Base-by-base conservation (phyloP, 2,113 vertebrate species). In the Cavia aperea region DNA sequence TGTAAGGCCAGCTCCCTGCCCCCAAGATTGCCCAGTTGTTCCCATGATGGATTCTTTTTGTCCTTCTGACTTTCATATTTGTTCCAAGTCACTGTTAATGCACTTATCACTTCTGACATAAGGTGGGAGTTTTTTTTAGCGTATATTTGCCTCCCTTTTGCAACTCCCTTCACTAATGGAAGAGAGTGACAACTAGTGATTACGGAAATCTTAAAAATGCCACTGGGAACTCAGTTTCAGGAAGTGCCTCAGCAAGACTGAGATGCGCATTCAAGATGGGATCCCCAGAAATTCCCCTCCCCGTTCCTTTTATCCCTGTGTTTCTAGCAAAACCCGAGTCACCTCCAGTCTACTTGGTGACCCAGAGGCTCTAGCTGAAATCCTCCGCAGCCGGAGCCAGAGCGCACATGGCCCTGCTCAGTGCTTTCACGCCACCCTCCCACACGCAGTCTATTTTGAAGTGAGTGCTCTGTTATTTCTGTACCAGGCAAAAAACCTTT, bases 201-300 rank as follows among this genome's bases (percentile, higher is more conserved):
- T 97, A 97, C 93, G 94, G 95, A 95, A 97, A 94, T 96, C 96
- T 97, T 97, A 96, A 97, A 97, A 98, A 98, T 97, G 96, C 94
- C 97, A 96, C 95, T 81, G 96, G 94, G 94, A 97, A 96, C 96
- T 97, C 97, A 93, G 96, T 96, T 96, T 83, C 75, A 75, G 73
- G 11, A 96, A 93, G 70, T 73, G 94, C 92, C 83, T 94, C 93
- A 89, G 94, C 93, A 95, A 97, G 96, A 95, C 46, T 72, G 93
- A 97, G 89, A 97, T 19, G 81, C 54, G 93, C 62, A 15, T 77
- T 93, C 95, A 95, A 93, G 88, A 94, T 95, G 0, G 0, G 91
- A 63, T 91, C 91, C 70, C 85, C 56, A 75, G n/a, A 46, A 93
- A 90, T 87, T 73, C 60, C 29, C 77, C 72, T 83, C 95, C 90